Percentiles rank a stretch among this genome's conserved stretches.
Conservation (phyloP, 1,140 invertebrate genomes). For the Musca vetustissima region DNA sequence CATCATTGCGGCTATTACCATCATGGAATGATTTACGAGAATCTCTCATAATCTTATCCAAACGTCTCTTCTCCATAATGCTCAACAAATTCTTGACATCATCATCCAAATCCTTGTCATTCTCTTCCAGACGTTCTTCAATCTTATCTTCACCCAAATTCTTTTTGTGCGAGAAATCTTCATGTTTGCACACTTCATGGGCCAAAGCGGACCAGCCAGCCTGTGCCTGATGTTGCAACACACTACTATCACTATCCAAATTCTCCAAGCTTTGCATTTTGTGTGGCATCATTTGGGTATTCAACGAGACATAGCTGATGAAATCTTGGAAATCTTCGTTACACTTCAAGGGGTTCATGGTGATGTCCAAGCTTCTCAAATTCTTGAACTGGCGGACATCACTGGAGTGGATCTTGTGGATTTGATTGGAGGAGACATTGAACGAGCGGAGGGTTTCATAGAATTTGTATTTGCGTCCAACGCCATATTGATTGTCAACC, state of each 20-base stretch:
- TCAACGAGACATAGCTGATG: conserved; percentile 60
- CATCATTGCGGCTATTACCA: too few species aligned
- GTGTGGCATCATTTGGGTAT: conserved; percentile 58
- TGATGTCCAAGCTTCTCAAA: conserved; percentile 64
- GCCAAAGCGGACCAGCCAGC: conserved; percentile 45
- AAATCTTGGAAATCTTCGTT: conserved; percentile 62
- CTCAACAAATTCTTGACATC: conserved; percentile 50
- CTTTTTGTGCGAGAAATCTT: conserved; percentile 12
- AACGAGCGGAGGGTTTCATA: conserved; percentile 59
- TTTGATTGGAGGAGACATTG: conserved; percentile 62
- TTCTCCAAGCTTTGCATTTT: conserved; percentile 57
- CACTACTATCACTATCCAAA: conserved; percentile 42
- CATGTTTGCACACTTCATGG: conserved; percentile 47
- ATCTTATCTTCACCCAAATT: conserved; percentile 39
- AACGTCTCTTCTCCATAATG: conserved; percentile 38
- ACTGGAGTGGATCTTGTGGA: conserved; percentile 59
- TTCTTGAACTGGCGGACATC: conserved; percentile 63
- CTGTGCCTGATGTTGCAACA: conserved; percentile 34
- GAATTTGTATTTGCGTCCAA: conserved; percentile 52
- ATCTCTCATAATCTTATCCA: conserved; percentile 59
- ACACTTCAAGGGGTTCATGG: conserved; percentile 67
- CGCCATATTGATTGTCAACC: conserved; percentile 56
- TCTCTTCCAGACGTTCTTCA: conserved; percentile 42
- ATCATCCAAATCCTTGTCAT: conserved; percentile 56
- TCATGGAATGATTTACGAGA: conserved; percentile 41